Evolutionary conservation across 2,888 invertebrate species (phyloP).

Genomic region (Hetaerina titia): DNA sequence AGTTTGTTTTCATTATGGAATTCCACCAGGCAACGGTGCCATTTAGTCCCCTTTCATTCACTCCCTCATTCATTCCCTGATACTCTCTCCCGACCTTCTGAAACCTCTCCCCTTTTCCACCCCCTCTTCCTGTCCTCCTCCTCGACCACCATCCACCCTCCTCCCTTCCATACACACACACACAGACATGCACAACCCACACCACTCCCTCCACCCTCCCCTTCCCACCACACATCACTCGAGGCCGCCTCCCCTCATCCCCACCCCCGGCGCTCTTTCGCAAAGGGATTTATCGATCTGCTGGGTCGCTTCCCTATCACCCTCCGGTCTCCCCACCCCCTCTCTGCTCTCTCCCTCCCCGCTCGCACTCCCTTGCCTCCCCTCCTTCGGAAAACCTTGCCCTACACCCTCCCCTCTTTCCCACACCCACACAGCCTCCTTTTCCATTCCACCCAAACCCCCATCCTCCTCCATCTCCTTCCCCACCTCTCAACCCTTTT

Average conservation of each 20-base stretch:
- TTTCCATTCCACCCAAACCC: neutral
- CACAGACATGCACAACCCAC: neutral
- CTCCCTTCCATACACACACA: neutral
- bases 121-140: neutral
- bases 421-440: neutral
- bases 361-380: neutral
- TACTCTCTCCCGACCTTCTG: neutral
- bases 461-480: neutral
- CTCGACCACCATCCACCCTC: neutral
- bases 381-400: neutral
- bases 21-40: neutral
- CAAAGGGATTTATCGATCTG: constrained; percentile 56
- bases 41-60: neutral
- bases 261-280: neutral
- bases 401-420: neutral
- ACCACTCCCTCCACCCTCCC: neutral
- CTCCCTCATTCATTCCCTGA: constrained; percentile 7
- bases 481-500: neutral
- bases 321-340: neutral
- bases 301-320: constrained; percentile 12
- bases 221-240: neutral
- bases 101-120: neutral
- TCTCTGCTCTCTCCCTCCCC: neutral
- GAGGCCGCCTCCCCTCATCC: neutral
- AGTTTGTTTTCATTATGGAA: constrained; percentile 17